Evolutionary conservation across 37 sponge, comb jelly and placozoan genomes (phyloP).

Genomic region (Crambe crambe): DNA sequence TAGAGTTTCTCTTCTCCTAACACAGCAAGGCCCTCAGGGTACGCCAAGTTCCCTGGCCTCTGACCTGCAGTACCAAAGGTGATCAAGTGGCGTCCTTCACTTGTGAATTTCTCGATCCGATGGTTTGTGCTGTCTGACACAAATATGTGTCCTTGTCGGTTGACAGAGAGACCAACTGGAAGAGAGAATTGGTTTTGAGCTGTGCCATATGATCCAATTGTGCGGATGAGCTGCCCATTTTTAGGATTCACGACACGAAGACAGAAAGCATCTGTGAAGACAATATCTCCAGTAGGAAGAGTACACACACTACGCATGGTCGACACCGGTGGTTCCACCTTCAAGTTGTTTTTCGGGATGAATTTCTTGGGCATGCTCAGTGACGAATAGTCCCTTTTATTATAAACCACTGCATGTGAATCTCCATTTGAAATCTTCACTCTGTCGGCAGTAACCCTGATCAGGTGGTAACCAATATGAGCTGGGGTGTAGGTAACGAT

Average conservation of each 20-base stretch:
- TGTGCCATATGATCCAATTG: conserved; percentile 36
- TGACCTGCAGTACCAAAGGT: conserved; percentile 17
- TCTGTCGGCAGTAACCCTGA: conserved; percentile 9
- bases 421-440: not conserved
- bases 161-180: conserved; percentile 20
- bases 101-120: conserved; percentile 17
- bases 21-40: conserved; percentile 39
- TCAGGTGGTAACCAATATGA: conserved; percentile 23
- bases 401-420: conserved; percentile 26
- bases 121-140: conserved; percentile 33
- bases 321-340: conserved; percentile 9
- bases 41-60: not conserved
- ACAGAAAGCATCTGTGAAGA: conserved; percentile 43
- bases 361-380: conserved; percentile 2
- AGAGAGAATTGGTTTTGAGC: conserved; percentile 18
- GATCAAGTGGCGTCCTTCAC: conserved; percentile 14
- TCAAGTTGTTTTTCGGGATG: not conserved
- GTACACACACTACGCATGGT: conserved; percentile 13
- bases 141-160: conserved; percentile 9
- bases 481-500: conserved; percentile 19
- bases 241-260: conserved; percentile 14
- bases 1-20: conserved; percentile 29
- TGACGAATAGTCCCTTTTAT: conserved; percentile 28
- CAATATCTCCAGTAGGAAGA: conserved; percentile 15
- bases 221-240: conserved; percentile 5